Percentiles rank a stretch among this genome's conserved stretches.
Evolutionary conservation across 2,797 vertebrate genomes (phyloP).

Genomic region (Fistularia commersonii): DNA sequence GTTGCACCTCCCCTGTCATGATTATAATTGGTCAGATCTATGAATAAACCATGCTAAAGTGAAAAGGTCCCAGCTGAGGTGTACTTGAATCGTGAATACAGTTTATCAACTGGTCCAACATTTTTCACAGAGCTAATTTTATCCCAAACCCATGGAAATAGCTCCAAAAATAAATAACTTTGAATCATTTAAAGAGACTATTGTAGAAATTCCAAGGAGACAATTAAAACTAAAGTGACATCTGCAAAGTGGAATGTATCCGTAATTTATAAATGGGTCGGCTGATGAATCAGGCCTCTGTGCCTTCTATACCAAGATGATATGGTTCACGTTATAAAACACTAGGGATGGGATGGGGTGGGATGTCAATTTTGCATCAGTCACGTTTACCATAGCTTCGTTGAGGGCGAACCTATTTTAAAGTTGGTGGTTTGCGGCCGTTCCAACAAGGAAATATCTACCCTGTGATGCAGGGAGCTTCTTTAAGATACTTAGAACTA

Average conservation of each 20-base stretch:
- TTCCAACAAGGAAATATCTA: slow-evolving; percentile 74
- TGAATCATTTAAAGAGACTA: slow-evolving; percentile 21
- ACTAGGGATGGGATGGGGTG: slow-evolving; percentile 32
- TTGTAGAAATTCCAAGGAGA: slow-evolving; percentile 10
- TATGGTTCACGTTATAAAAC: slow-evolving; percentile 41
- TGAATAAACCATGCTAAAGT: slow-evolving; percentile 60
- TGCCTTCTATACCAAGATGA: slow-evolving; percentile 37
- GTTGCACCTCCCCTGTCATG: slow-evolving; percentile 45
- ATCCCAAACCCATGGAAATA: slow-evolving; percentile 35
- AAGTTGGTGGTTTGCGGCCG: slow-evolving; percentile 67
- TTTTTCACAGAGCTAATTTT: slow-evolving; percentile 52
- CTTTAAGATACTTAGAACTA: slow-evolving; percentile 69
- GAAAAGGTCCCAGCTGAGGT: slow-evolving; percentile 63
- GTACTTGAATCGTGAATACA: slow-evolving; percentile 61
- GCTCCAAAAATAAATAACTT: slow-evolving; percentile 60
- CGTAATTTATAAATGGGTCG: slow-evolving; percentile 3
- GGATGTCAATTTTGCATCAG: slow-evolving; percentile 57
- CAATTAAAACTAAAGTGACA: slow-evolving; percentile 17
- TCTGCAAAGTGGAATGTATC: background rate
- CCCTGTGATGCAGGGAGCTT: slow-evolving; percentile 67
- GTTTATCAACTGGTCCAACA: slow-evolving; percentile 60
- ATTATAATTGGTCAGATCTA: slow-evolving; percentile 60
- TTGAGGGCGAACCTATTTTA: slow-evolving; percentile 61
- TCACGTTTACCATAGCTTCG: slow-evolving; percentile 56
- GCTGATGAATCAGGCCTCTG: slow-evolving; percentile 22